Evolutionary conservation across 2,888 invertebrate genomes (phyloP), one percentile per base, ranked within the genome.

Genomic region (Bruchidius siliquastri): DNA sequence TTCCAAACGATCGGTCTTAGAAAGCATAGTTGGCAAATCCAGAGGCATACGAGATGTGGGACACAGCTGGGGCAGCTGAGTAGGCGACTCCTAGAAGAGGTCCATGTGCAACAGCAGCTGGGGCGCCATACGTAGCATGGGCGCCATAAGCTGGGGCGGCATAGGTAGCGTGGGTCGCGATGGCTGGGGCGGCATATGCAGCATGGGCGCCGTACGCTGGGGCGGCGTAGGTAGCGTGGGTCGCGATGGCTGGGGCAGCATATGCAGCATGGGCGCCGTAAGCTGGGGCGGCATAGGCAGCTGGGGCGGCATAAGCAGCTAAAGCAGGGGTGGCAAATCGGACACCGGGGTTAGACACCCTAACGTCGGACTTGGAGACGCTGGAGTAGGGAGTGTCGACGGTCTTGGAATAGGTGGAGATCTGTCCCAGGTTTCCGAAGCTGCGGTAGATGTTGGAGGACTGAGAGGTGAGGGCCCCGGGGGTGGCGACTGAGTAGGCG

Each of bases 351-450:
- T 91, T 92, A 86, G 90, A 91, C 22, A 93, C 90, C n/a, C 92
- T 90, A 30, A 92, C 90, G 82, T 92, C 92, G 22, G 91, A 87
- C 82, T 92, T 92, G 82, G 91, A 90, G 69, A 91, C 91, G 83
- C 91, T 92, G 71, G 92, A 92, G 88, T 90, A 93, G 8, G 93
- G 92, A 1, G 93, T 93, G 84, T 92, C 91, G 80, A 93, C 89
- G 76, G 91, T 90, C 84, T 92, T 93, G 21, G 90, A 88, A 86
- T 91, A 91, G 70, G 92, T 91, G 20, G 93, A 92, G 74, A 91
- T 88, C 88, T 90, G 90, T 76, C 92, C 92, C 77, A 93, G 87
- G 84, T 93, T 93, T 78, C 91, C 93, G 75, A 88, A 90, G 70
- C 90, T 89, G 77, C 91, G 88, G 78, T 90, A 84, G 79, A 89